Conservation (phyloP, 2,888 invertebrate genomes). For the Drosophila diplacantha region DNA sequence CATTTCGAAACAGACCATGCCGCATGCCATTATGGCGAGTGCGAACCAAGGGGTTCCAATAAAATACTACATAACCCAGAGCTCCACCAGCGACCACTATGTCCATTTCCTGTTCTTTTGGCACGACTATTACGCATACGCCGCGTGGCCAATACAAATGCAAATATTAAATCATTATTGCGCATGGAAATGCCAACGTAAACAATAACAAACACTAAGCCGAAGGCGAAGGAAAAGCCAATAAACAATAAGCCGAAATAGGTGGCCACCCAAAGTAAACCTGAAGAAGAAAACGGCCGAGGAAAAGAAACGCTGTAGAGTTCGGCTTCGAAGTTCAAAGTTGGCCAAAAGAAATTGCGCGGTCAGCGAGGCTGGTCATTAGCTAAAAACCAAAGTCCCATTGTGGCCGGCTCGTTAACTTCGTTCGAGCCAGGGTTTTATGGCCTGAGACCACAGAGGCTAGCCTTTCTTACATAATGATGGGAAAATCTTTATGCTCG, state of each 20-base stretch:
- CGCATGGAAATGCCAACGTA: conserved; percentile 44
- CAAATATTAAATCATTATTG: conserved; percentile 66
- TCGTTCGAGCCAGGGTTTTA: conserved; percentile 20
- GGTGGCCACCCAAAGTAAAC: conserved; percentile 25
- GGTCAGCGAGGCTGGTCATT: conserved; percentile 53
- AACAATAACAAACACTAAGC: conserved; percentile 28
- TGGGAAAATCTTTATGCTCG: conserved; percentile 55
- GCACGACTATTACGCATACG: conserved; percentile 60
- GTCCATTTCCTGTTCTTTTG: conserved; percentile 55
- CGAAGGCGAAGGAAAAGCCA: conserved; percentile 37
- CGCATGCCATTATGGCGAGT: conserved; percentile 2
- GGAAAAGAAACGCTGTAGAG: conserved; percentile 5
- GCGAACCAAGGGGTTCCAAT: conserved; percentile 7
- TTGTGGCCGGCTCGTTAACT: conserved; percentile 47
- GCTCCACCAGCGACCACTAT: conserved; percentile 13
- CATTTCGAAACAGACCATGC: conserved; percentile 18
- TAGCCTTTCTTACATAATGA: conserved; percentile 57
- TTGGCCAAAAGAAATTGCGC: conserved; percentile 59
- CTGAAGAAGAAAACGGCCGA: neutral
- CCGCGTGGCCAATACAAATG: conserved; percentile 55
- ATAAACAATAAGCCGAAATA: conserved; percentile 40
- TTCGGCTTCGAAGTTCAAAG: conserved; percentile 54
- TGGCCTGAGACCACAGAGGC: conserved; percentile 12
- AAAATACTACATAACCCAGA: conserved; percentile 6
- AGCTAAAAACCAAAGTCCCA: conserved; percentile 39